Conservation (phyloP, 2,113 vertebrate species). For the Camelus dromedarius region DNA sequence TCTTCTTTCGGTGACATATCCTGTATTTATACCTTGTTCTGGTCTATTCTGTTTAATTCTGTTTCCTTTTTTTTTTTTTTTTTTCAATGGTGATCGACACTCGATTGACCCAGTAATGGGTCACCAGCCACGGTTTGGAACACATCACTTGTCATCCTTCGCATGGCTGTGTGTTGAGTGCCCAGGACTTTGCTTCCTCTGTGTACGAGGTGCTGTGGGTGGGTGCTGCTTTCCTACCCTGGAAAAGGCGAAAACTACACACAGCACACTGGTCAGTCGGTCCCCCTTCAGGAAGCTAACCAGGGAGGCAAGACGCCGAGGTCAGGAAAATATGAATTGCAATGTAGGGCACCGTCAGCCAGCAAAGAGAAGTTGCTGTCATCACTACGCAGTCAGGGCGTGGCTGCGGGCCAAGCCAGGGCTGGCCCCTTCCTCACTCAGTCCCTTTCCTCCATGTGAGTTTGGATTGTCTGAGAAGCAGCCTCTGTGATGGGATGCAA, state of each 20-base stretch:
- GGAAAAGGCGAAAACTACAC: not conserved
- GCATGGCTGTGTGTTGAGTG: not conserved
- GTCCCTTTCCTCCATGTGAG: not conserved
- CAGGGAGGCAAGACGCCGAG: not conserved
- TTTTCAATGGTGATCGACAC: not conserved
- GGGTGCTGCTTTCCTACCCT: not conserved
- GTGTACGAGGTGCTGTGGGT: no score
- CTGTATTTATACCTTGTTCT: not conserved
- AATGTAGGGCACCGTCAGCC: fast-evolving
- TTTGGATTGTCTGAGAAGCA: not conserved
- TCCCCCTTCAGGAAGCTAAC: not conserved
- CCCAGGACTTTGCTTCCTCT: not conserved
- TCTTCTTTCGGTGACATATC: not conserved
- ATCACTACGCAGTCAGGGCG: not conserved
- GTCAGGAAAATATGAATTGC: not conserved
- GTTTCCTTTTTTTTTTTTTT: not conserved
- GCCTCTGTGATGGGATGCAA: not conserved
- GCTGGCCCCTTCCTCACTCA: not conserved
- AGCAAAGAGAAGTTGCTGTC: not conserved
- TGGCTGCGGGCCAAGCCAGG: not conserved
- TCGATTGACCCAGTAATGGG: not conserved
- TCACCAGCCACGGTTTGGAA: not conserved
- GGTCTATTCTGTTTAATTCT: not conserved
- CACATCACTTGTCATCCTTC: not conserved
- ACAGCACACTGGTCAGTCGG: not conserved